Evolutionary conservation across 2,113 vertebrate species (phyloP).

Genomic region (Pantherophis guttatus): DNA sequence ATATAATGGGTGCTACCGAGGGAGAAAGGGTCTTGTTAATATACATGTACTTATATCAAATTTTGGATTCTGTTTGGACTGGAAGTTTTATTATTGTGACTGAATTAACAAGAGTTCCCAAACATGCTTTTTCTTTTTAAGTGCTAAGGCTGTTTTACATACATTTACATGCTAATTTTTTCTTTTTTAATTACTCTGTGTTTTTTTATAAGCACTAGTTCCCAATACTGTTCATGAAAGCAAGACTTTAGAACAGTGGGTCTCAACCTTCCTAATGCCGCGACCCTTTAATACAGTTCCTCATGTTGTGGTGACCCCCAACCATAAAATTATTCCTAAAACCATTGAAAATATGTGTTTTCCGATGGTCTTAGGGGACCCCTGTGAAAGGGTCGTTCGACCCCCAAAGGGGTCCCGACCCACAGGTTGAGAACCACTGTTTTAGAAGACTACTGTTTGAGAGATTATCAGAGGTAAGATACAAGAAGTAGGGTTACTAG

Average conservation of each 20-base stretch:
- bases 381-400: too few relatives aligned
- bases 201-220: background rate
- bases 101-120: background rate
- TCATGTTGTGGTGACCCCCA: too few relatives aligned
- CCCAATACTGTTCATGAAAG: background rate
- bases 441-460: background rate
- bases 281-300: too few relatives aligned
- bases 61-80: background rate
- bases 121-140: background rate
- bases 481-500: background rate
- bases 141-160: background rate
- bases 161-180: background rate
- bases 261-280: too few relatives aligned
- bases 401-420: too few relatives aligned
- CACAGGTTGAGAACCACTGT: too few relatives aligned
- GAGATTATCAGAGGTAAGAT: background rate
- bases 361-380: too few relatives aligned
- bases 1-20: background rate
- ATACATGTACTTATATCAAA: background rate
- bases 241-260: background rate
- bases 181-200: background rate
- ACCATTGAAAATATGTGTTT: too few relatives aligned
- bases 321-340: too few relatives aligned
- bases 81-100: background rate
- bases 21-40: background rate